Conservation (phyloP, 2,113 vertebrate genomes). For the Nymphicus hollandicus region DNA sequence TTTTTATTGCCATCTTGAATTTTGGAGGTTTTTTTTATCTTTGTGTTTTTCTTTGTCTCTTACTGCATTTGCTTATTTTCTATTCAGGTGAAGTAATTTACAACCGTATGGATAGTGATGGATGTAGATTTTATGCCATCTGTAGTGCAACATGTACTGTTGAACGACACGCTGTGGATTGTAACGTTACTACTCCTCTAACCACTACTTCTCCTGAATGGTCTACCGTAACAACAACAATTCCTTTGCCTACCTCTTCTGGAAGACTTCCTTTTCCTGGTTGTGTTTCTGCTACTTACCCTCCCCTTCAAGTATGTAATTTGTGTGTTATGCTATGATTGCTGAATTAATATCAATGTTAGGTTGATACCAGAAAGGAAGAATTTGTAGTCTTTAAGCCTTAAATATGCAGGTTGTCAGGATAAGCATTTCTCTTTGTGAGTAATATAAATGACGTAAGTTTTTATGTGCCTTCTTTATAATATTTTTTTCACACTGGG, state of each 20-base stretch:
- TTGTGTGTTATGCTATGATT: accelerated
- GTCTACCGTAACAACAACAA: not conserved
- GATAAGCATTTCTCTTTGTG: accelerated
- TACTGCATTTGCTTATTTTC: accelerated
- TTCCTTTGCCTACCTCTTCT: not conserved
- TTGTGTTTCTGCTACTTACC: constrained; percentile 20
- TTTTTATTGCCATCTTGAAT: accelerated
- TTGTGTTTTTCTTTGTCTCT: accelerated
- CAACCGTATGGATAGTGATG: constrained; percentile 66
- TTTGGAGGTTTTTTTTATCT: accelerated
- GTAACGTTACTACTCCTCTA: not conserved
- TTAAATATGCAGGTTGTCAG: accelerated
- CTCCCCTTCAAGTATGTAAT: constrained; percentile 4
- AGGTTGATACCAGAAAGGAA: accelerated
- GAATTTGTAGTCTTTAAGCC: accelerated
- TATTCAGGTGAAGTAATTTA: constrained; percentile 77
- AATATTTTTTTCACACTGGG: not conserved
- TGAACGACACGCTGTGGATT: not conserved
- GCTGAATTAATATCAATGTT: accelerated
- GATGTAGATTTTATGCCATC: constrained; percentile 73
- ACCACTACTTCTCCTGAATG: not conserved
- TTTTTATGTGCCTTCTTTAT: accelerated
- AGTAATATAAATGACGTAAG: accelerated
- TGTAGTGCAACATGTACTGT: constrained; percentile 75
- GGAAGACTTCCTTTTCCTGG: accelerated